phyloP scores from a whole-genome alignment of 2,113 vertebrate species.

The Actenoides lindsayi region DNA sequence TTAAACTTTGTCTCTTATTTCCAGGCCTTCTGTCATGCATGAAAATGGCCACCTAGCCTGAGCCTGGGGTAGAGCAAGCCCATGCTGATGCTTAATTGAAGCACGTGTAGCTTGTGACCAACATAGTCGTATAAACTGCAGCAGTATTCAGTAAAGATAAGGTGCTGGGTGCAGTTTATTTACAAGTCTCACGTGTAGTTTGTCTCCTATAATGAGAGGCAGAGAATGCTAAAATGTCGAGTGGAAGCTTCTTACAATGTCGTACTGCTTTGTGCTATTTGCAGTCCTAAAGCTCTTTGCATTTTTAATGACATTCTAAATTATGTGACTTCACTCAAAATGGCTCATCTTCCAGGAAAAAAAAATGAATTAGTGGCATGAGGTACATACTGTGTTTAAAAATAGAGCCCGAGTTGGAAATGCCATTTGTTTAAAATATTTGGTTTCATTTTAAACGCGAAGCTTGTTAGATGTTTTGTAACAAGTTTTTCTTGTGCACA shows the following conservation, averaged over 20 bases:
- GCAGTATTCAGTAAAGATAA: not conserved
- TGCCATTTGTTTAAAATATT: not conserved
- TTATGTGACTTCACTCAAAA: slow-evolving; percentile 4
- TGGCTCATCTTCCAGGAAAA: slow-evolving; percentile 21
- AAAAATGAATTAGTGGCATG: not conserved
- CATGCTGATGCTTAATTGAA: not conserved
- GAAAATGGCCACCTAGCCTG: not conserved
- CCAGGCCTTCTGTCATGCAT: not conserved
- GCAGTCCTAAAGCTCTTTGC: not conserved
- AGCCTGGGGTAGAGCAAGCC: not conserved
- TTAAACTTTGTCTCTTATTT: not conserved
- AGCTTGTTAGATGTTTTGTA: not conserved
- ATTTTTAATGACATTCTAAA: slow-evolving; percentile 7
- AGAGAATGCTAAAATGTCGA: not conserved
- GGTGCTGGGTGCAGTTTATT: not conserved
- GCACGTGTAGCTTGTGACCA: slow-evolving; percentile 19
- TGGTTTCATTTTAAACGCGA: not conserved
- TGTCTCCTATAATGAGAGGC: not conserved
- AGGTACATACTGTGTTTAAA: not conserved
- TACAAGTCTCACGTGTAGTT: not conserved
- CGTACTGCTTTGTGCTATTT: not conserved
- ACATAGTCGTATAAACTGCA: not conserved
- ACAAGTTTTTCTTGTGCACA: not conserved
- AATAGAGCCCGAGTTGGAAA: not conserved
- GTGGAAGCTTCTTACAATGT: not conserved